Evolutionary conservation across 30 jellyfish, hydroid and myxozoan genomes (phyloP).

Genomic region (Aurelia sp.): DNA sequence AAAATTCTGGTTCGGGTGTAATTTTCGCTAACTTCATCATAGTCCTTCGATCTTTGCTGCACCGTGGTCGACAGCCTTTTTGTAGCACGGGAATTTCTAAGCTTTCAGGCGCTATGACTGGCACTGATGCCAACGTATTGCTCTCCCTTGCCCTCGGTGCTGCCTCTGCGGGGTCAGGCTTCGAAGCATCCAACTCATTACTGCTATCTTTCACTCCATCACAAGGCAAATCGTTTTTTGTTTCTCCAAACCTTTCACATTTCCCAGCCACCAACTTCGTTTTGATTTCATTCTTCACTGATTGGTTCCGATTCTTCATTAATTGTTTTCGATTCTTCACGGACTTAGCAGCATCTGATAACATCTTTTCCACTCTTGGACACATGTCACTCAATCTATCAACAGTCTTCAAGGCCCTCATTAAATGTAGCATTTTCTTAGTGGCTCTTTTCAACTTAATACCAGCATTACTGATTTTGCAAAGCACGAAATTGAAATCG

Average conservation of each 20-base stretch:
- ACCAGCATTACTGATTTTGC: background rate
- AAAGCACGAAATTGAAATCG: background rate
- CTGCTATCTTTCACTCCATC: too few species aligned
- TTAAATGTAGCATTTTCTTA: background rate
- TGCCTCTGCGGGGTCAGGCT: too few species aligned
- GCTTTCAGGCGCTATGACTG: too few species aligned
- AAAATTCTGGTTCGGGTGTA: background rate
- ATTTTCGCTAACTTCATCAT: background rate
- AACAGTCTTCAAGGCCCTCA: constrained; percentile 1
- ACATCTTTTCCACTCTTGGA: background rate
- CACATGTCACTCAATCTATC: background rate
- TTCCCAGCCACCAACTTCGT: too few species aligned
- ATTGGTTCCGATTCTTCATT: background rate
- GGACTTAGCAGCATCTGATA: background rate
- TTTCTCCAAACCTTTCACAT: too few species aligned
- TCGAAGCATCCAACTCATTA: too few species aligned
- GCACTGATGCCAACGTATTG: too few species aligned
- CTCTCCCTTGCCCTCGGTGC: too few species aligned
- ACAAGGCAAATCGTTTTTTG: too few species aligned
- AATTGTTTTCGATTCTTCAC: constrained; percentile 1
- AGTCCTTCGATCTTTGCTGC: background rate
- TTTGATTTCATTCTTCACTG: background rate
- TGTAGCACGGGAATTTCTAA: too few species aligned
- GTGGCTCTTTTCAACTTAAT: background rate
- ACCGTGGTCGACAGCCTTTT: too few species aligned